Base-by-base conservation (phyloP, 1,140 invertebrate species). In the Drosophila bocqueti region DNA sequence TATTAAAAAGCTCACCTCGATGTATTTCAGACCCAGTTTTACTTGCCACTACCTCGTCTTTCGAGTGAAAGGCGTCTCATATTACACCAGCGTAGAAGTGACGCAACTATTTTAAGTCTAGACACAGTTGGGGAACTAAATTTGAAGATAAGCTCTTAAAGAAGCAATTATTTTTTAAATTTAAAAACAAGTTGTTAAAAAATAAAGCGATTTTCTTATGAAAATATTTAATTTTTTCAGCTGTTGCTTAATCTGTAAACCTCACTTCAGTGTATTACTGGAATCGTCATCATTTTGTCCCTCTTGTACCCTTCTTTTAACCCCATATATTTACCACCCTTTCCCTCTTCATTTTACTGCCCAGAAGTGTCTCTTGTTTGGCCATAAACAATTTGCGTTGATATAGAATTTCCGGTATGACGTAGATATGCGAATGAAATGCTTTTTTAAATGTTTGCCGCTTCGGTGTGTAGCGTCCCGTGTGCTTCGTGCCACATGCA, bases 321-420 rank as follows among this genome's bases (percentile, higher is more conserved):
- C 2, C 8, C 5, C 52, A 11, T 24, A 9, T 46, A 29, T 43
- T n/a, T 74, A 24, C 43, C 24, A 66, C 31, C 29, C 40, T 68
- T 40, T 15, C 18, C 11, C 24, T 15, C 9, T 34, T 64, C 10
- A 26, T 45, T 34, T 61, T 34, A 7, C 29, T n/a, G 18, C 34
- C n/a, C 45, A n/a, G 36, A 50, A 36, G 18, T 61, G n/a, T 40
- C 31, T 43, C 62, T 45, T 57, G 42, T 76, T 76, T 54, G 64
- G 81, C 71, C 66, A 63, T 83, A 83, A 83, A 76, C 81, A 67
- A 83, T 83, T 83, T 76, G 69, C 76, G 59, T 83, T 83, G 76
- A 83, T 83, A 83, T 83, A 83, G 81, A 83, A 83, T 83, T 79
- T 83, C 81, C 69, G 81, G 75, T 76, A 63, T 74, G 71, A 52